Evolutionary conservation across 1,140 invertebrate species (phyloP).

Genomic region (Dysdera silvatica): DNA sequence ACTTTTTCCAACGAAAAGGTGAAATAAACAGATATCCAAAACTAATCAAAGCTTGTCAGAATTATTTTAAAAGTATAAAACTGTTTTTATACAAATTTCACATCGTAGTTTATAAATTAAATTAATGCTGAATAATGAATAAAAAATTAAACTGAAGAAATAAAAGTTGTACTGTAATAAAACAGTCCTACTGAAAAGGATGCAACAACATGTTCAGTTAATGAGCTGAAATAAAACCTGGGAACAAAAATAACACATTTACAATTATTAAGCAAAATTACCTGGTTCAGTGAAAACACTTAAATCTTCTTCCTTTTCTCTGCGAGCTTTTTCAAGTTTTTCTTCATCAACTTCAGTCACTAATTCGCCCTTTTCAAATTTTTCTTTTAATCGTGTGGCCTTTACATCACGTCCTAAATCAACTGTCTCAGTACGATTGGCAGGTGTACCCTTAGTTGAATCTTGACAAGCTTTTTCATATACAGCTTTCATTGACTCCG

Average conservation of each 20-base stretch:
- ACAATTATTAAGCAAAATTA: conserved; percentile 44
- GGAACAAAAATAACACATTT: too few relatives aligned
- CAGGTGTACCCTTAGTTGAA: conserved; percentile 42
- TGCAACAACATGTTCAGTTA: too few relatives aligned
- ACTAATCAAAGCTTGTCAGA: too few relatives aligned
- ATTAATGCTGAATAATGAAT: not conserved
- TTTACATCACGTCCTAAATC: conserved; percentile 52
- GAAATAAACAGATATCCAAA: too few relatives aligned
- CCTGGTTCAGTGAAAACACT: conserved; percentile 69
- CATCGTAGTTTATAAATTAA: too few relatives aligned
- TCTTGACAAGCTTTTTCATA: conserved; percentile 82
- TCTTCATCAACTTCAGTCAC: conserved; percentile 43
- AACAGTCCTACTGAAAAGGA: not conserved
- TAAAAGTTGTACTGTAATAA: not conserved
- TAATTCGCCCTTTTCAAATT: conserved; percentile 70
- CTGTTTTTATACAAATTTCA: too few relatives aligned
- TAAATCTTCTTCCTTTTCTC: conserved; percentile 60
- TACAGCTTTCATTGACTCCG: conserved; percentile 63
- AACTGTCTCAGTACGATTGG: conserved; percentile 12
- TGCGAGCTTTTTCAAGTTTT: conserved; percentile 45
- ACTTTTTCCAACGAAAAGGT: too few relatives aligned
- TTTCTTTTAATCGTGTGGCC: conserved; percentile 64
- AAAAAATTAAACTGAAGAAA: not conserved
- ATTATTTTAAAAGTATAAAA: too few relatives aligned
- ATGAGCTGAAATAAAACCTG: too few relatives aligned